Conservation (phyloP, 2,888 invertebrate species). For the Campoplex capitator region DNA sequence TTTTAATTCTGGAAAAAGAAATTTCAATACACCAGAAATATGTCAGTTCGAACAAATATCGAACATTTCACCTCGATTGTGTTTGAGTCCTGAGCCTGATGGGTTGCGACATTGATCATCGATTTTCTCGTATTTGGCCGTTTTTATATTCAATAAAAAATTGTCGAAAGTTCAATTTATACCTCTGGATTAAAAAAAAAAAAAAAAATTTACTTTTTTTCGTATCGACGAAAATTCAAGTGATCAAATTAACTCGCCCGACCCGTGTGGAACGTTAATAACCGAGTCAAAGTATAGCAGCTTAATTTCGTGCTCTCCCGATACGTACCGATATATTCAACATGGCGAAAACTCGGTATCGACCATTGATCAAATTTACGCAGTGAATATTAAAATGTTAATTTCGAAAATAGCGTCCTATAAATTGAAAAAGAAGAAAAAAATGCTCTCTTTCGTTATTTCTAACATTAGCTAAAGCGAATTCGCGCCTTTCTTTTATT, state of each 20-base stretch:
- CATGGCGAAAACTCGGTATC: not conserved
- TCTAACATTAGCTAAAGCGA: not conserved
- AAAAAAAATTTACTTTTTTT: not conserved
- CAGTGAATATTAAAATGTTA: not conserved
- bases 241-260: slow-evolving; percentile 1
- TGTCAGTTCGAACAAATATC: not conserved
- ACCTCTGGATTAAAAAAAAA: not conserved
- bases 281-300: not conserved
- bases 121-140: not conserved
- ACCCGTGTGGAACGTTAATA: not conserved
- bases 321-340: not conserved
- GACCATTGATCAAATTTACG: not conserved
- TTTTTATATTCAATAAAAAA: not conserved
- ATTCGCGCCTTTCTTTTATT: not conserved
- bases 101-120: not conserved
- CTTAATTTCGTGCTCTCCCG: not conserved
- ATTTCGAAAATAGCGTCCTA: not conserved
- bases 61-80: not conserved
- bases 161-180: not conserved
- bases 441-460: not conserved
- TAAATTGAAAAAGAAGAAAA: not conserved
- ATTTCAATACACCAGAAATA: not conserved
- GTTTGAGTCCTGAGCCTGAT: not conserved
- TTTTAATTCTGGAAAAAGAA: not conserved
- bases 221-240: not conserved